phyloP scores from a whole-genome alignment of 1,140 invertebrate genomes.

The Artemia franciscana region DNA sequence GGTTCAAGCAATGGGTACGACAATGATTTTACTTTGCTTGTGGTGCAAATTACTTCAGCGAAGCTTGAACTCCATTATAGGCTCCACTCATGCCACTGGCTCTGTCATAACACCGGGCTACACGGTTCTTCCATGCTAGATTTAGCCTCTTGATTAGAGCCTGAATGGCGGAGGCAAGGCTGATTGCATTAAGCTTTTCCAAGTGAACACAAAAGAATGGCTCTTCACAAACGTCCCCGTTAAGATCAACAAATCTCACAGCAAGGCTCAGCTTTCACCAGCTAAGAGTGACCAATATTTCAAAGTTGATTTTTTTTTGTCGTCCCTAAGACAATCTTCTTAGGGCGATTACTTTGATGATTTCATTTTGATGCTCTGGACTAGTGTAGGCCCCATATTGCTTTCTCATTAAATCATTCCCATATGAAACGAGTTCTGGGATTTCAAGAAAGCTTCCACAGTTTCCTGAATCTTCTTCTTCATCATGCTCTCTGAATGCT shows the following conservation, averaged over 20 bases:
- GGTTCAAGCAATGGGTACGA: conserved; percentile 6
- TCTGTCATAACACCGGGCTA: conserved; percentile 12
- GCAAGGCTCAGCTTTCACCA: conserved; percentile 9
- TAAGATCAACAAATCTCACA: conserved; percentile 5
- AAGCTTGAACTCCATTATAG: conserved; percentile 8
- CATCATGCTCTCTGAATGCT: no score
- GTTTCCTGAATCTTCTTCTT: no score
- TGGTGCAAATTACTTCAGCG: conserved; percentile 3
- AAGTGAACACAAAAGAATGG: conserved; percentile 9
- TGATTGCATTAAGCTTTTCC: no score
- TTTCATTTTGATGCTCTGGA: conserved; percentile 10
- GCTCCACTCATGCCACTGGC: conserved; percentile 8
- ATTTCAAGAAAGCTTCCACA: conserved; percentile 17
- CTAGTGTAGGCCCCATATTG: conserved; percentile 8
- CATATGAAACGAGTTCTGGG: conserved; percentile 9
- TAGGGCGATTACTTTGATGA: conserved; percentile 8
- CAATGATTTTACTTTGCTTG: conserved; percentile 7
- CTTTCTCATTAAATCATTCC: conserved; percentile 1
- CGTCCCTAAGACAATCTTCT: conserved; percentile 3
- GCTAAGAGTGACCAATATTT: conserved; percentile 7
- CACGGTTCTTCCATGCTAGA: conserved; percentile 3
- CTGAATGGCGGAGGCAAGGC: conserved; percentile 1
- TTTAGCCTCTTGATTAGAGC: conserved; percentile 1
- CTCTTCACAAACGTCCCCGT: conserved; percentile 7
- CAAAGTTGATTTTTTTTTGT: conserved; percentile 3